phyloP scores from a whole-genome alignment of 2,797 vertebrate species.

The Cyprinodon diabolis region DNA sequence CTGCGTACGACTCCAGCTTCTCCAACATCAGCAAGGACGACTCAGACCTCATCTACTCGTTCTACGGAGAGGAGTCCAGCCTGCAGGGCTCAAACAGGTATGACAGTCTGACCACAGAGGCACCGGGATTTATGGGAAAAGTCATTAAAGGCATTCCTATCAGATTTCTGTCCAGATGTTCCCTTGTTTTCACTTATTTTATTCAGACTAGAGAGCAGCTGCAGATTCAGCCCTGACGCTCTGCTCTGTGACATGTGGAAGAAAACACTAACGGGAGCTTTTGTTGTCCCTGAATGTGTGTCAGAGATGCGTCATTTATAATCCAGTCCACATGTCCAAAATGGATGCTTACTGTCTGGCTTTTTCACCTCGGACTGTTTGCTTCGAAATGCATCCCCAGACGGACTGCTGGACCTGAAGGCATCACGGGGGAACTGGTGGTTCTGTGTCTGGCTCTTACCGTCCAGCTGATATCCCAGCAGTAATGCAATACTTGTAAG shows the following conservation, averaged over 20 bases:
- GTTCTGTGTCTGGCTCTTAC: neutral
- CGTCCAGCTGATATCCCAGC: neutral
- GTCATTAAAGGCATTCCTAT: constrained; percentile 49
- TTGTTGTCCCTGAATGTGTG: too few relatives aligned
- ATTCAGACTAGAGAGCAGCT: constrained; percentile 15
- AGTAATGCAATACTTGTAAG: neutral
- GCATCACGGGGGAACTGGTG: neutral
- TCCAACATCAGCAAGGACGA: constrained; percentile 96
- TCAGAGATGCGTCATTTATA: neutral
- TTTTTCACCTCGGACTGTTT: neutral
- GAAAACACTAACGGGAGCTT: too few relatives aligned
- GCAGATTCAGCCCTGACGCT: constrained; percentile 1
- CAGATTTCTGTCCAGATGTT: constrained; percentile 56
- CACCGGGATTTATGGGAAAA: constrained; percentile 18
- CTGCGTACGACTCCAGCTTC: constrained; percentile 95
- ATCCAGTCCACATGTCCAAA: neutral
- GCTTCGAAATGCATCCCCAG: too few relatives aligned
- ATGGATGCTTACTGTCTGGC: neutral
- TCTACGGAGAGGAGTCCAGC: constrained; percentile 91
- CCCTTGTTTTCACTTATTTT: constrained; percentile 11
- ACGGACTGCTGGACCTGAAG: neutral
- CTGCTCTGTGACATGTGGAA: neutral
- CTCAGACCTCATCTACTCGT: constrained; percentile 91
- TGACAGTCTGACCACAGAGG: constrained; percentile 24
- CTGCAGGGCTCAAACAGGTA: constrained; percentile 88